Percentiles rank a stretch among this genome's conserved stretches.
Evolutionary conservation across 2,113 vertebrate species (phyloP).

Genomic region (Corythaeola cristata): DNA sequence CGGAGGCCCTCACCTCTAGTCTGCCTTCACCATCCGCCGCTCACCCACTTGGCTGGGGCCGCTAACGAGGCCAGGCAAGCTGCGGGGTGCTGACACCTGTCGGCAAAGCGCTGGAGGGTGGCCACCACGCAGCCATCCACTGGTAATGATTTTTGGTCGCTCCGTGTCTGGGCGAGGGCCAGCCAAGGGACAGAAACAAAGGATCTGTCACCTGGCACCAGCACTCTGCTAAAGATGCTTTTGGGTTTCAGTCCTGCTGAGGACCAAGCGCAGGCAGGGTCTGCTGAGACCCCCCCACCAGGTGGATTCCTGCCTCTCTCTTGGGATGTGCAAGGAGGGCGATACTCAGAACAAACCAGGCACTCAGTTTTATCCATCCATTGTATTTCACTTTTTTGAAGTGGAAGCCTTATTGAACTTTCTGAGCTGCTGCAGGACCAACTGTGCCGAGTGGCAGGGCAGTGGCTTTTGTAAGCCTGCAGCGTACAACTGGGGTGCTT

Average conservation of each 20-base stretch:
- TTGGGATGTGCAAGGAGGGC: neutral
- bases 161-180: neutral
- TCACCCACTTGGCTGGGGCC: neutral
- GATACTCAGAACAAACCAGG: neutral
- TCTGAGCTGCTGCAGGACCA: neutral
- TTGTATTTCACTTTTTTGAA: neutral
- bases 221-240: neutral
- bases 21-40: rapidly evolving
- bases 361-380: neutral
- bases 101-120: neutral
- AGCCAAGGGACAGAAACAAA: neutral
- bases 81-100: rapidly evolving
- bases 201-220: neutral
- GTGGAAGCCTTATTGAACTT: neutral
- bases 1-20: neutral
- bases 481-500: rapidly evolving
- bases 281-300: neutral
- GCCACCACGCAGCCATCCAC: neutral
- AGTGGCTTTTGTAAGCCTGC: neutral
- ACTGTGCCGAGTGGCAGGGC: rapidly evolving
- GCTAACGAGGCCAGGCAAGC: neutral
- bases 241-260: neutral
- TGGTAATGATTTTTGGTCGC: neutral
- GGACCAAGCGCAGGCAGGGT: neutral
- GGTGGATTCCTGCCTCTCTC: neutral